Conservation (phyloP, 2,797 vertebrate genomes). For the Clarias laeviceps region DNA sequence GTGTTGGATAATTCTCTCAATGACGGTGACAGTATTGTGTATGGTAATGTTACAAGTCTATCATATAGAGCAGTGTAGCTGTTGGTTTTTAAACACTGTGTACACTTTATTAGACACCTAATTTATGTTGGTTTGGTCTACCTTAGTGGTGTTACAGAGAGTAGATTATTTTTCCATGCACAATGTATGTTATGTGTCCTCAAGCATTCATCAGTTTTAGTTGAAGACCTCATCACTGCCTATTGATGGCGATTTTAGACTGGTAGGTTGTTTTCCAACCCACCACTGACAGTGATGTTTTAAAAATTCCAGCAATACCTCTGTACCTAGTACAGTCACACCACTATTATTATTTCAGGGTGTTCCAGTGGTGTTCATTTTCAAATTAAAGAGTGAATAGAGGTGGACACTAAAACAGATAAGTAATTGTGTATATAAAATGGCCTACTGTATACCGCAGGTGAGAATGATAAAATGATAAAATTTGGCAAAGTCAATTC, state of each 20-base stretch:
- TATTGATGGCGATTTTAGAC: background rate
- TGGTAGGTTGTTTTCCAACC: background rate
- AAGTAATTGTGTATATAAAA: background rate
- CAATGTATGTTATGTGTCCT: background rate
- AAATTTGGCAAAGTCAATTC: background rate
- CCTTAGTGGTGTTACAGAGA: background rate
- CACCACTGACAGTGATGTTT: too few species aligned
- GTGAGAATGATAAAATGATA: background rate
- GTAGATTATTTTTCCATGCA: background rate
- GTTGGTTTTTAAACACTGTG: background rate
- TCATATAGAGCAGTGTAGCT: background rate
- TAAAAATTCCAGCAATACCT: background rate
- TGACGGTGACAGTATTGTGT: background rate
- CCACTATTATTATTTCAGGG: background rate
- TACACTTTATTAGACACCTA: background rate
- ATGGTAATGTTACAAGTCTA: background rate
- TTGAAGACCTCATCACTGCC: background rate
- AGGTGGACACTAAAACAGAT: background rate
- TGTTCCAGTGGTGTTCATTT: background rate
- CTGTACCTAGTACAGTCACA: background rate
- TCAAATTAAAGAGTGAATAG: background rate
- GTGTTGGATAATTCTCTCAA: background rate
- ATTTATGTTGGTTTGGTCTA: background rate
- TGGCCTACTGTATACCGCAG: background rate
- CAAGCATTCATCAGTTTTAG: background rate